Base-by-base conservation (phyloP, 2,797 vertebrate genomes). In the Pipistrellus nathusii region DNA sequence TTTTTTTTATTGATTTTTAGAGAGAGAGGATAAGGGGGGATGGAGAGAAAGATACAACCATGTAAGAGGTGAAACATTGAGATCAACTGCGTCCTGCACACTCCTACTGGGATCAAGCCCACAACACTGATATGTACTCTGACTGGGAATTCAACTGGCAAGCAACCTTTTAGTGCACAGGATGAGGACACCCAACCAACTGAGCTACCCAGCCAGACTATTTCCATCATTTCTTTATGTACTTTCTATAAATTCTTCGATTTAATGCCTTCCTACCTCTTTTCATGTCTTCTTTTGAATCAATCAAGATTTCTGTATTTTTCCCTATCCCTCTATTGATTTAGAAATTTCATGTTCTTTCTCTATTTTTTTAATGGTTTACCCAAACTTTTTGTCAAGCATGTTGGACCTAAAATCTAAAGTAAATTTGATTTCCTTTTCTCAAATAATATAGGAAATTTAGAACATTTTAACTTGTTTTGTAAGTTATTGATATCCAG, bases 301-400 rank as follows among this genome's bases (percentile, higher is more conserved):
- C 15, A 21, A 11, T 57, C 27, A 46, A 23, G 6, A 68, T 73
- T 78, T 89, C 38, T 77, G 15, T 86, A 85, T 51, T 80, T 76
- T 8, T 46, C 12, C 0, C 30, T 82, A 72, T 32, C 20, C 38
- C 6, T 32, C 41, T 59, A n/a, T 64, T 84, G 73, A 59, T 80
- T 87, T 93, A 73, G n/a, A 94, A 93, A 89, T 84, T 30, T 41
- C 17, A 66, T 32, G 1, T 53, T 55, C 21, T 77, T 2, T 90
- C 94, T 95, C 41, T 55, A 44, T 15, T 69, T 13, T 93, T 93
- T 87, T 21, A 44, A 20, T n/a, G 14, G 11, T 88, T 77, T 71
- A 76, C 25, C 59, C 51, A 73, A 69, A 59, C 69, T 8, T 75
- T 89, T 14, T 69, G 85, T 81, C 32, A 55, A 59, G 13, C 71